phyloP scores from a whole-genome alignment of 1,140 invertebrate species.

The Drosophila ficusphila region DNA sequence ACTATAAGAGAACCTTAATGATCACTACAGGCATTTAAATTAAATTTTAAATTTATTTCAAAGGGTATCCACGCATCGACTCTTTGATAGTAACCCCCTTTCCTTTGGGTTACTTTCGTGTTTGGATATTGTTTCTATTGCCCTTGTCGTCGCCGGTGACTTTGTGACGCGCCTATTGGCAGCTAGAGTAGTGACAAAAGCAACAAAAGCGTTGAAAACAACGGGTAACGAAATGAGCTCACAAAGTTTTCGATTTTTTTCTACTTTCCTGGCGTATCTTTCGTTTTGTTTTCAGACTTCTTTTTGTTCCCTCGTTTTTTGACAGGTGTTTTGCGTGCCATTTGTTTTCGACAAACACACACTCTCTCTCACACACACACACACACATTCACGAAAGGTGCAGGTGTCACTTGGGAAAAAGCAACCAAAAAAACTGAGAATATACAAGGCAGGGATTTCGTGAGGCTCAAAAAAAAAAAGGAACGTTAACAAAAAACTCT shows the following conservation, averaged over 20 bases:
- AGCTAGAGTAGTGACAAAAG: conserved; percentile 43
- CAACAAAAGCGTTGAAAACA: conserved; percentile 1
- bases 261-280: conserved; percentile 2
- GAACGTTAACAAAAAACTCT: neutral
- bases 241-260: conserved; percentile 26
- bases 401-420: conserved; percentile 19
- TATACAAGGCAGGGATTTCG: conserved; percentile 10
- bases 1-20: too few species aligned
- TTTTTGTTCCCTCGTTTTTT: conserved; percentile 36
- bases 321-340: conserved; percentile 57
- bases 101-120: neutral
- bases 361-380: conserved; percentile 6
- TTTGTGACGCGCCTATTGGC: conserved; percentile 46
- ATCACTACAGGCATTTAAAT: too few species aligned
- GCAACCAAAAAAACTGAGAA: neutral
- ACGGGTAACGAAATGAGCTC: conserved; percentile 37
- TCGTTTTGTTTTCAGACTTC: conserved; percentile 15
- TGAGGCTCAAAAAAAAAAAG: neutral
- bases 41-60: too few species aligned
- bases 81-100: neutral
- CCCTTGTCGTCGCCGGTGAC: conserved; percentile 18
- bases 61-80: neutral
- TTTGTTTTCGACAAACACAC: conserved; percentile 48
- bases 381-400: neutral
- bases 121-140: conserved; percentile 9